Conservation (phyloP, 1,140 invertebrate genomes). For the Periplaneta americana region DNA sequence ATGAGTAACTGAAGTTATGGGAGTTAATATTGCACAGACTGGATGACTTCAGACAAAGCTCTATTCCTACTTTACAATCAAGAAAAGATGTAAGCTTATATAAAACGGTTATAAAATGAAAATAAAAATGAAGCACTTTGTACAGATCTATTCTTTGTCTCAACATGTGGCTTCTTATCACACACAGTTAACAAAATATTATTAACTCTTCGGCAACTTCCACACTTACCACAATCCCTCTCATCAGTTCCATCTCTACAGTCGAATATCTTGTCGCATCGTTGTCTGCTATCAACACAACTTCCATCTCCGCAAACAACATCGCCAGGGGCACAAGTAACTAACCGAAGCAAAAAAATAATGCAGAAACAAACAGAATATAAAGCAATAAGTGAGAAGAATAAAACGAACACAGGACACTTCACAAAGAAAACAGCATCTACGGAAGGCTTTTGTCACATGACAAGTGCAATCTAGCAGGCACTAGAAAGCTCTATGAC, state of each 20-base stretch:
- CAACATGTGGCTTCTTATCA: no score
- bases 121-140: no score
- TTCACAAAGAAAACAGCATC: neutral
- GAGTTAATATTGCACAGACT: no score
- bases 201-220: no score
- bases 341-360: constrained; percentile 8
- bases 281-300: constrained; percentile 23
- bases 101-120: no score
- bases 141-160: no score
- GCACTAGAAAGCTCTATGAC: neutral
- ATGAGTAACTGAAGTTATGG: no score
- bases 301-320: constrained; percentile 26
- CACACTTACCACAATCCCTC: constrained; percentile 49
- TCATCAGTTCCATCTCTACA: constrained; percentile 58
- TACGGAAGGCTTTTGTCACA: neutral
- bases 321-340: constrained; percentile 18
- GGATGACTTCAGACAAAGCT: no score
- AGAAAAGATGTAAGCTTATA: no score
- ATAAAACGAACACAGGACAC: neutral
- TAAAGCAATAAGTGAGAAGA: neutral
- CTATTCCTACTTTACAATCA: no score
- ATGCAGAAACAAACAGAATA: constrained; percentile 9
- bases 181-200: no score
- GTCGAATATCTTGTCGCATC: constrained; percentile 39
- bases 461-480: neutral